Percentiles rank a stretch among this genome's conserved stretches.
These are phyloP conservation scores for Prionailurus bengalensis DNA, from an alignment of 2,113 vertebrate species.

Conservation along the genomic window DNA sequence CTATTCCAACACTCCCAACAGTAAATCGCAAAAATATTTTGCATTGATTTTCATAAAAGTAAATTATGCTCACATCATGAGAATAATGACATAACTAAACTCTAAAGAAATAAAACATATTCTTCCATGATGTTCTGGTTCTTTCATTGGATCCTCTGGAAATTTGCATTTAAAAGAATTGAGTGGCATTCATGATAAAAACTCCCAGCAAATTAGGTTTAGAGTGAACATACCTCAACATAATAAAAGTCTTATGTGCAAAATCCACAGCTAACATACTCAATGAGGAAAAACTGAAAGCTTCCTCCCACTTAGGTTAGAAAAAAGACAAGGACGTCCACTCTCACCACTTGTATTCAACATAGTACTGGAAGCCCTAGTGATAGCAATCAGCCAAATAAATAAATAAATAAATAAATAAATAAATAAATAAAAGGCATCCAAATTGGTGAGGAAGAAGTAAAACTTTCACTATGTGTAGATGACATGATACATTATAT, in stretches of 20 bases:
- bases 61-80: background rate
- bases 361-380: background rate
- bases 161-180: background rate
- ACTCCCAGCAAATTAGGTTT: background rate
- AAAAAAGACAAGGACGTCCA: background rate
- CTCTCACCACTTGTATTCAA: background rate
- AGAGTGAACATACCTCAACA: background rate
- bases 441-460: background rate
- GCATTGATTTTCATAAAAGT: background rate
- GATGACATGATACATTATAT: background rate
- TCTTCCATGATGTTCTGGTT: background rate
- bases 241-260: background rate
- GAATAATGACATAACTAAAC: background rate
- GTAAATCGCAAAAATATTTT: background rate
- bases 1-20: background rate
- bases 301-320: background rate
- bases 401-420: background rate
- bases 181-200: background rate
- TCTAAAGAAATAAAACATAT: constrained; percentile 37
- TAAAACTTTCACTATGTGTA: background rate
- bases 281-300: background rate
- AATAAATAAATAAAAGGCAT: background rate
- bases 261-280: background rate
- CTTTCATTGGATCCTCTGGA: background rate
- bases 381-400: background rate